Evolutionary conservation across 37 sponge, comb jelly and placozoan species (phyloP).

Genomic region (Diacarnus erythraeanus): DNA sequence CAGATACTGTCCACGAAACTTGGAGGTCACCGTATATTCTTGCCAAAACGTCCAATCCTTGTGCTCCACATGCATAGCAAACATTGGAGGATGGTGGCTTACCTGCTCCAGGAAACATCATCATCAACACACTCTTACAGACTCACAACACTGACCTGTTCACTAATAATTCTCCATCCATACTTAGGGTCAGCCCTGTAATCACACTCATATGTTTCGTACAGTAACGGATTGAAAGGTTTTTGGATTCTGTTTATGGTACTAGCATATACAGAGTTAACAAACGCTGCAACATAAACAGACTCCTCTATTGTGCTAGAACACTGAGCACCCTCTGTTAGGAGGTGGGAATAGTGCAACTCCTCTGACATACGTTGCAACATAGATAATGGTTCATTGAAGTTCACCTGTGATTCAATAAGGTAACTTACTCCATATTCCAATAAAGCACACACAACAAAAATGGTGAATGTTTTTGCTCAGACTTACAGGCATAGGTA

Average conservation of each 20-base stretch:
- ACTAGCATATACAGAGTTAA: conserved; percentile 73
- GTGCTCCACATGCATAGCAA: conserved; percentile 90
- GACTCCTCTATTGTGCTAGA: conserved; percentile 69
- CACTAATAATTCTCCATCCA: conserved; percentile 90
- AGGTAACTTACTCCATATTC: too few species aligned
- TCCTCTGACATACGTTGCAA: conserved; percentile 92
- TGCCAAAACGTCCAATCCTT: conserved; percentile 94
- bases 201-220: conserved; percentile 95
- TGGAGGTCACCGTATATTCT: conserved; percentile 93
- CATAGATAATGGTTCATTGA: conserved; percentile 97
- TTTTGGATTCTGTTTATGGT: conserved; percentile 75
- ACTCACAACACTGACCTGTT: conserved; percentile 72
- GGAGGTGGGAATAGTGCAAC: conserved; percentile 69
- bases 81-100: conserved; percentile 95
- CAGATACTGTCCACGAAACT: conserved; percentile 97
- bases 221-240: conserved; percentile 97
- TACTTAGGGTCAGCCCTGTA: conserved; percentile 60
- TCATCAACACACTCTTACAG: not conserved
- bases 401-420: too few species aligned
- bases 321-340: conserved; percentile 74
- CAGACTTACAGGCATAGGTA: conserved; percentile 92
- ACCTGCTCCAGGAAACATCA: conserved; percentile 61
- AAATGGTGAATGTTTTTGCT: not conserved
- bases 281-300: conserved; percentile 77
- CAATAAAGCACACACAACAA: too few species aligned